A percentile compares a stretch with the other conserved stretches of the same genome.
These are phyloP conservation scores for Portevinia maculata DNA, from an alignment of 2,888 invertebrate genomes.

Conservation along the genomic window DNA sequence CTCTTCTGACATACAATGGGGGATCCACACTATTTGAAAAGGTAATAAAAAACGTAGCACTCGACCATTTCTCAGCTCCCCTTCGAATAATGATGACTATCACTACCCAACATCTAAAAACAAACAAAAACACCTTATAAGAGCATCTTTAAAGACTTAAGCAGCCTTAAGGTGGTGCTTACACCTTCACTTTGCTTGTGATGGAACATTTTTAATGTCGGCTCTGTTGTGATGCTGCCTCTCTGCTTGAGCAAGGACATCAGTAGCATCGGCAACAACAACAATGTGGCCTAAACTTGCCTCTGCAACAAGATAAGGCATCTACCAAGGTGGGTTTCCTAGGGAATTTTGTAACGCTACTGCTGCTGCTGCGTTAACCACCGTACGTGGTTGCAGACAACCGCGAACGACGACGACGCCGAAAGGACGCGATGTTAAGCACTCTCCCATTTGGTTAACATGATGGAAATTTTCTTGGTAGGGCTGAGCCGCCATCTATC, in stretches of 20 bases:
- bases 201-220: conserved; percentile 45
- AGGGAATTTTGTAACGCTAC: conserved; percentile 35
- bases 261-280: conserved; percentile 2
- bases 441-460: conserved; percentile 23
- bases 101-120: conserved; percentile 28
- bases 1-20: conserved; percentile 23
- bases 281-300: conserved; percentile 17
- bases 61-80: conserved; percentile 8
- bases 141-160: conserved; percentile 58
- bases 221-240: conserved; percentile 57
- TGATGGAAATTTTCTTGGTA: conserved; percentile 30
- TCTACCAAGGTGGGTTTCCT: conserved; percentile 38
- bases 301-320: conserved; percentile 4
- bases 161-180: conserved; percentile 64
- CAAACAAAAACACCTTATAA: conserved; percentile 44
- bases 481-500: conserved; percentile 33
- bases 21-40: conserved; percentile 43
- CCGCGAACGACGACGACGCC: conserved; percentile 6
- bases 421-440: neutral
- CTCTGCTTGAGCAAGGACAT: conserved; percentile 1
- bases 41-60: conserved; percentile 44
- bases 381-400: conserved; percentile 28
- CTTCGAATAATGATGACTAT: conserved; percentile 36
- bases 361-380: conserved; percentile 11
- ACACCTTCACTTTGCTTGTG: conserved; percentile 44